These are phyloP conservation scores for Cheilosia variabilis DNA, from an alignment of 2,888 invertebrate genomes.

Conservation along the genomic window DNA sequence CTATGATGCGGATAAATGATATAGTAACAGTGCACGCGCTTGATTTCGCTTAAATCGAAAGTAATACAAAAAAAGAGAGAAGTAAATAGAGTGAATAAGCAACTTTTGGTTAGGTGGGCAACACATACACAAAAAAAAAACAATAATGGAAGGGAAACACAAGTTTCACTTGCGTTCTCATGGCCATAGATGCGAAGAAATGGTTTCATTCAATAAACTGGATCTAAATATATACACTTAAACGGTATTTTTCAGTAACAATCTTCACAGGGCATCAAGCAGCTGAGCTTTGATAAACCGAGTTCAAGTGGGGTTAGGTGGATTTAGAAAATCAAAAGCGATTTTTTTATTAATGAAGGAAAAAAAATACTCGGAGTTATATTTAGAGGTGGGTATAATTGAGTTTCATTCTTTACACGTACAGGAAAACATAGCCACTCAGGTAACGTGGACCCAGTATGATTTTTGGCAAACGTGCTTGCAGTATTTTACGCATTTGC, in stretches of 20 bases:
- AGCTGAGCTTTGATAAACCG: slow-evolving; percentile 4
- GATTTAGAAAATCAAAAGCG: background rate
- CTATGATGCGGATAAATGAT: slow-evolving; percentile 10
- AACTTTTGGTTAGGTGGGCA: background rate
- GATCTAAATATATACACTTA: background rate
- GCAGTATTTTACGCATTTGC: too few relatives aligned
- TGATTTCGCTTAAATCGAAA: slow-evolving; percentile 2
- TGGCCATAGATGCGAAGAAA: background rate
- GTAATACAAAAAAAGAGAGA: slow-evolving; percentile 8
- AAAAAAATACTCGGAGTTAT: too few relatives aligned
- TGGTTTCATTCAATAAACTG: background rate
- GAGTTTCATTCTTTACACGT: too few relatives aligned
- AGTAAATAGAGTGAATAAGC: slow-evolving; percentile 1
- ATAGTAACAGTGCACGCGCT: background rate
- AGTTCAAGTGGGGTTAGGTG: background rate
- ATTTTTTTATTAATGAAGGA: background rate
- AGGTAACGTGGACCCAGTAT: too few relatives aligned
- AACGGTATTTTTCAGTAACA: background rate
- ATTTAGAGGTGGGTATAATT: too few relatives aligned
- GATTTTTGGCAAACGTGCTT: too few relatives aligned
- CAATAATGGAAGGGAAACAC: background rate
- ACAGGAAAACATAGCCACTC: too few relatives aligned
- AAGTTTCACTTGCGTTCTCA: slow-evolving; percentile 12
- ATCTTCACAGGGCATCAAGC: background rate
- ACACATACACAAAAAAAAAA: background rate